Conservation (phyloP, 2,797 vertebrate species). For the Hydrophis major region DNA sequence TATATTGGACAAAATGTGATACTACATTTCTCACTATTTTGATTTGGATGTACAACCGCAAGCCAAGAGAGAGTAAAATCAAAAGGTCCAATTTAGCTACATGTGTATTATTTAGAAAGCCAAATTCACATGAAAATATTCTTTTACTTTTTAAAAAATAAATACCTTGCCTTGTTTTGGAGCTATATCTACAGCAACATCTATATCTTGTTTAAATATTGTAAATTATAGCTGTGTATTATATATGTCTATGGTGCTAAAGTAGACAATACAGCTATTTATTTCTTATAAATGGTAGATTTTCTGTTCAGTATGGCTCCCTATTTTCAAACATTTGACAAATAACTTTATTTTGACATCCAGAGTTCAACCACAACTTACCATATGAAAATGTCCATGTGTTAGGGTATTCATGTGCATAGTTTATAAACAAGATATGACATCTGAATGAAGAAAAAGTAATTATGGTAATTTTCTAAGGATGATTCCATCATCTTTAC, state of each 20-base stretch:
- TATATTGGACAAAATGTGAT: background rate
- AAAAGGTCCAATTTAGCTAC: background rate
- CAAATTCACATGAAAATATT: background rate
- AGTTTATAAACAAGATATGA: background rate
- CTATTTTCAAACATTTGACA: background rate
- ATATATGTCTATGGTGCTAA: background rate
- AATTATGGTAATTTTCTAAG: background rate
- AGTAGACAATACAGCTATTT: fast-evolving
- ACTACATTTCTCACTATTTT: background rate
- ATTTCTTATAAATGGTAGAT: background rate
- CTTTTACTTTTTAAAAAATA: background rate
- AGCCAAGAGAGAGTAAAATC: background rate
- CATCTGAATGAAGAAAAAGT: background rate
- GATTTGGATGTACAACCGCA: background rate
- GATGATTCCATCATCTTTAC: background rate
- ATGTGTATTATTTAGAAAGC: background rate
- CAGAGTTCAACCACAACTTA: background rate
- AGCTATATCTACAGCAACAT: background rate
- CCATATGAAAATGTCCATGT: background rate
- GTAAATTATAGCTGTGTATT: background rate
- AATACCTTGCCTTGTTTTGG: background rate
- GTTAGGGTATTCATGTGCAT: background rate
- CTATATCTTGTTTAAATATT: background rate
- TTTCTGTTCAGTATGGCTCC: background rate
- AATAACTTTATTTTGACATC: background rate